phyloP scores from a whole-genome alignment of 2,113 vertebrate species.

The Rhizomys pruinosus region DNA sequence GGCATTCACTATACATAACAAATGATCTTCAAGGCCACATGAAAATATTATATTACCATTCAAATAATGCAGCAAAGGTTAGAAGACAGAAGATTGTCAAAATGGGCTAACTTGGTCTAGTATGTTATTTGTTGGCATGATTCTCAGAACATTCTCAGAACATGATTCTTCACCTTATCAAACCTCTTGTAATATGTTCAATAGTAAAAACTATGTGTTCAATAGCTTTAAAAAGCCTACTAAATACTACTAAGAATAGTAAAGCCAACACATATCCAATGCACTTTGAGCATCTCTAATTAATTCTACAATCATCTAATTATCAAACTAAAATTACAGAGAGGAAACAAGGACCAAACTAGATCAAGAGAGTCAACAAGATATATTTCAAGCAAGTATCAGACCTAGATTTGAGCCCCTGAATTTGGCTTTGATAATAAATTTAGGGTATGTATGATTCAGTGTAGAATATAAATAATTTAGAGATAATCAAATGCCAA shows the following conservation, averaged over 20 bases:
- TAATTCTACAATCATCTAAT: neutral
- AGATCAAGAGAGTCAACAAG: neutral
- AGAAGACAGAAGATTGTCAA: neutral
- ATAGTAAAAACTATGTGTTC: neutral
- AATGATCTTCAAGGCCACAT: neutral
- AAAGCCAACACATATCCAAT: accelerated
- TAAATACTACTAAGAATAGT: neutral
- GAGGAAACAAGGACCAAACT: neutral
- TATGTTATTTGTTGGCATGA: neutral
- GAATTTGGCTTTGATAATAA: neutral
- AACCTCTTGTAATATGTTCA: neutral
- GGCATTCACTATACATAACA: neutral
- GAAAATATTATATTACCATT: neutral
- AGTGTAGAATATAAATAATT: neutral
- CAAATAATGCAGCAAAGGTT: neutral
- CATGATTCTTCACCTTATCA: neutral
- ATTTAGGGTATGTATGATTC: no score
- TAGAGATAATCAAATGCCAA: neutral
- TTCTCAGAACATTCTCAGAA: neutral
- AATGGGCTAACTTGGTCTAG: neutral
- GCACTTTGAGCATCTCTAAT: neutral
- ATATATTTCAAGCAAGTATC: neutral
- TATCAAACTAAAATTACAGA: neutral
- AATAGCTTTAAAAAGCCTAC: no score
- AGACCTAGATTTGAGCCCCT: neutral